Conservation (phyloP, 2,888 invertebrate species). For the Chirona hameri region DNA sequence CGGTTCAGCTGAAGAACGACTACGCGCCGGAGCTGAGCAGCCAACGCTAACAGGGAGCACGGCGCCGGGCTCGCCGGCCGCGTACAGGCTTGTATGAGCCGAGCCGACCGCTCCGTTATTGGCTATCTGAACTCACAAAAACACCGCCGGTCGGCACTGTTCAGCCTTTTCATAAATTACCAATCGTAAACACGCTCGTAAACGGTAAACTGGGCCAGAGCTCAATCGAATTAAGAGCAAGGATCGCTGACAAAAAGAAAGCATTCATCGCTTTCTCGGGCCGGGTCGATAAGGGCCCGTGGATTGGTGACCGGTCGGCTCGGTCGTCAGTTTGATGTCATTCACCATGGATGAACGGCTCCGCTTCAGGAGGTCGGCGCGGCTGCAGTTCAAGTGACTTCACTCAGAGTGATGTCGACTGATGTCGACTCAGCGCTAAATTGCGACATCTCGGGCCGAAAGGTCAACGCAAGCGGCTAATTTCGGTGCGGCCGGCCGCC, state of each 20-base stretch:
- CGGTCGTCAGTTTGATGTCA: neutral
- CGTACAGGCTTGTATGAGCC: neutral
- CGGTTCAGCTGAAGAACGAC: too few relatives aligned
- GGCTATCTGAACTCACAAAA: neutral
- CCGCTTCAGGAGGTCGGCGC: neutral
- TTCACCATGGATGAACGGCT: neutral
- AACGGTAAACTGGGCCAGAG: neutral
- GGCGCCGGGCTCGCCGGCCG: neutral
- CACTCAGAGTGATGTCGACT: neutral
- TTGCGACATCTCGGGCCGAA: neutral
- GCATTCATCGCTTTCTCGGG: neutral
- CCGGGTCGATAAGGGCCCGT: neutral
- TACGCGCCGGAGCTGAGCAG: too few relatives aligned
- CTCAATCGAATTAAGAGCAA: constrained; percentile 12
- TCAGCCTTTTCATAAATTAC: constrained; percentile 9
- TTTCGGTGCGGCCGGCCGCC: neutral
- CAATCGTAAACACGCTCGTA: constrained; percentile 13
- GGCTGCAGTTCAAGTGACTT: too few relatives aligned
- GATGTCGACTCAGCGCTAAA: neutral
- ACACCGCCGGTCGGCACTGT: neutral
- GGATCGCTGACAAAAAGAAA: neutral
- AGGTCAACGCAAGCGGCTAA: neutral
- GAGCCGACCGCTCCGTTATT: neutral
- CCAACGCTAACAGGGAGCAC: too few relatives aligned
- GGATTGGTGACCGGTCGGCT: neutral